phyloP scores from a whole-genome alignment of 2,113 vertebrate genomes.

The Gallinago jamesoni region DNA sequence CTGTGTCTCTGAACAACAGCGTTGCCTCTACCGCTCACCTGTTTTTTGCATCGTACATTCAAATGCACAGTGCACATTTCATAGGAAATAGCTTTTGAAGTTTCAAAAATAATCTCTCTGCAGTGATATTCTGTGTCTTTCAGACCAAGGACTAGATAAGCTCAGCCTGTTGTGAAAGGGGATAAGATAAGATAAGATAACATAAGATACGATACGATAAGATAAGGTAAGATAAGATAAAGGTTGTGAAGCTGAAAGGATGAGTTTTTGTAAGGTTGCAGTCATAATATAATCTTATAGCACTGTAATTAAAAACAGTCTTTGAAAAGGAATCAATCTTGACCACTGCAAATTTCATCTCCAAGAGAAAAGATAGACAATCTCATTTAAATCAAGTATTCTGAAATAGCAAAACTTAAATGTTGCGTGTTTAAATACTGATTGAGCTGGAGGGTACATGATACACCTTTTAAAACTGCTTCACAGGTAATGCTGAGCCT shows the following conservation, averaged over 20 bases:
- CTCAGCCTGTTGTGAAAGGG: not conserved
- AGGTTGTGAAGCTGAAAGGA: not conserved
- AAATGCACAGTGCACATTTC: not conserved
- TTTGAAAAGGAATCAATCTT: not conserved
- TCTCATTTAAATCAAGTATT: not conserved
- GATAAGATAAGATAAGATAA: not conserved
- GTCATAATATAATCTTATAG: not conserved
- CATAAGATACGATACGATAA: not conserved
- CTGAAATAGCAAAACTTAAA: not conserved
- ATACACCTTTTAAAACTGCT: not conserved
- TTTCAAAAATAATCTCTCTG: not conserved
- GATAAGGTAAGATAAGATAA: not conserved
- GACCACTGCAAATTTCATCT: not conserved
- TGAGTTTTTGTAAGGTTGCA: not conserved
- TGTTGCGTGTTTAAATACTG: not conserved
- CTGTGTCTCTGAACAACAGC: not conserved
- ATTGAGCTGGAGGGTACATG: not conserved
- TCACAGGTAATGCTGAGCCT: not conserved
- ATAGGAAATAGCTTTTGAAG: not conserved
- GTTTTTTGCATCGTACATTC: not conserved
- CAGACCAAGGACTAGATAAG: not conserved
- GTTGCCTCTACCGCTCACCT: not conserved
- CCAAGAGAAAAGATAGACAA: not conserved
- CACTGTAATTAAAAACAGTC: accelerated
- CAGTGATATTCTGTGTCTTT: not conserved